A percentile compares a stretch with the other conserved stretches of the same genome.
Evolutionary conservation across 2,888 invertebrate species (phyloP).

Genomic region (Tineola bisselliella): DNA sequence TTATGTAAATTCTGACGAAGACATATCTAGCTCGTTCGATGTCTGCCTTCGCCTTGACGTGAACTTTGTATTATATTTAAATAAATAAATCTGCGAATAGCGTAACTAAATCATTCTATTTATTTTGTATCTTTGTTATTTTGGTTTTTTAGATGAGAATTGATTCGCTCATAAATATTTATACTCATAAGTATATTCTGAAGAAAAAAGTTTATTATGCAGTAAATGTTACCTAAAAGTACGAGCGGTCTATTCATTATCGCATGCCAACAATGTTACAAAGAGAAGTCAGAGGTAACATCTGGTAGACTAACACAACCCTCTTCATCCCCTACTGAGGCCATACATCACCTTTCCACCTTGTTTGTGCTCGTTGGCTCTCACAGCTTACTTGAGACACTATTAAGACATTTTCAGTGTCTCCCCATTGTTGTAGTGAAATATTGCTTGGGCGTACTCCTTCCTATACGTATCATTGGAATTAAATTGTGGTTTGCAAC

Average conservation of each 20-base stretch:
- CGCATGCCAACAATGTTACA: neutral
- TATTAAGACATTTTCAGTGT: constrained; percentile 41
- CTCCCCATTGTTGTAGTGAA: constrained; percentile 36
- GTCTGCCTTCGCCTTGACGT: constrained; percentile 42
- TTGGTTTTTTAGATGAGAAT: neutral
- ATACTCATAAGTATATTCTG: no score
- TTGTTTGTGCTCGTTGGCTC: constrained; percentile 16
- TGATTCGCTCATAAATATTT: no score
- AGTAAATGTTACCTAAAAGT: neutral
- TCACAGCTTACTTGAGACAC: constrained; percentile 32
- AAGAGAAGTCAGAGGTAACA: constrained; percentile 18
- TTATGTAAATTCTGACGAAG: constrained; percentile 69
- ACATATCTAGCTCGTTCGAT: constrained; percentile 56
- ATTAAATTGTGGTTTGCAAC: constrained; percentile 15
- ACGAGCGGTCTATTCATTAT: neutral
- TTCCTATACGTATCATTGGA: no score
- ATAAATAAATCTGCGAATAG: constrained; percentile 37
- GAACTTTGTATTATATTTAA: neutral
- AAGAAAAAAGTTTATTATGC: neutral
- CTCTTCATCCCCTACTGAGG: constrained; percentile 32
- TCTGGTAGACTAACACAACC: constrained; percentile 31
- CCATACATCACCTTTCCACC: constrained; percentile 32
- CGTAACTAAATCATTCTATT: constrained; percentile 8
- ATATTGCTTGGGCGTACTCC: constrained; percentile 37
- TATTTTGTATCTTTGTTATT: neutral